Evolutionary conservation across 2,888 invertebrate genomes (phyloP).

Genomic region (Caradrina clavipalpis): DNA sequence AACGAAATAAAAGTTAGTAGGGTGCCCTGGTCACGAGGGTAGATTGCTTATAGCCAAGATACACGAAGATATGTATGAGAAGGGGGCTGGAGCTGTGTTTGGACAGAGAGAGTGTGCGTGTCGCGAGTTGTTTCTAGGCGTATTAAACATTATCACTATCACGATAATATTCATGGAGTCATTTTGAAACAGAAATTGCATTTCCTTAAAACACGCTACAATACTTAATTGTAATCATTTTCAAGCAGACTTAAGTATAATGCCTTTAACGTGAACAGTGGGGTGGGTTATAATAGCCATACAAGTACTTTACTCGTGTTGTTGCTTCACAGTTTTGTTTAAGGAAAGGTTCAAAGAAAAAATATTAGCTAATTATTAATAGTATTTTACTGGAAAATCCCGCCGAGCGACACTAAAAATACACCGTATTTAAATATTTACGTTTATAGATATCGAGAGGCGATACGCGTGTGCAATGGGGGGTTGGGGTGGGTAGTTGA

Average conservation of each 20-base stretch:
- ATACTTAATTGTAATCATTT: slow-evolving; percentile 3
- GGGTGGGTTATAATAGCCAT: slow-evolving; percentile 28
- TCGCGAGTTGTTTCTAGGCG: slow-evolving; percentile 23
- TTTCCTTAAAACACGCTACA: slow-evolving; percentile 38
- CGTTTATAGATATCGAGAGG: slow-evolving; percentile 60
- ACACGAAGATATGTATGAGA: slow-evolving; percentile 68
- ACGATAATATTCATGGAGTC: slow-evolving; percentile 47
- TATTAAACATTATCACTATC: slow-evolving; percentile 37
- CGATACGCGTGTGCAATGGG: slow-evolving; percentile 73
- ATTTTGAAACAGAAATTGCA: slow-evolving; percentile 46
- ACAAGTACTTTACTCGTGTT: slow-evolving; percentile 1
- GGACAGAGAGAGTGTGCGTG: slow-evolving; percentile 52
- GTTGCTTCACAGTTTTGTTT: slow-evolving; percentile 8
- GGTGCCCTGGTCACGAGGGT: slow-evolving; percentile 84
- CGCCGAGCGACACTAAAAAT: slow-evolving; percentile 34
- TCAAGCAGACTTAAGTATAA: neutral
- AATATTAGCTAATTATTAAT: neutral
- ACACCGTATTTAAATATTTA: slow-evolving; percentile 49
- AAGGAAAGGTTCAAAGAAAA: slow-evolving; percentile 2
- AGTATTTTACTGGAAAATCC: slow-evolving; percentile 34
- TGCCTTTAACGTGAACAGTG: slow-evolving; percentile 6
- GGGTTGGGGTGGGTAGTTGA: slow-evolving; percentile 80
- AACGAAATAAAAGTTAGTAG: slow-evolving; percentile 88
- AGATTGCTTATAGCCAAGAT: slow-evolving; percentile 63
- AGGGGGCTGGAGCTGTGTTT: slow-evolving; percentile 55